phyloP scores from a whole-genome alignment of 2,113 vertebrate species.

The Stictonetta naevosa region DNA sequence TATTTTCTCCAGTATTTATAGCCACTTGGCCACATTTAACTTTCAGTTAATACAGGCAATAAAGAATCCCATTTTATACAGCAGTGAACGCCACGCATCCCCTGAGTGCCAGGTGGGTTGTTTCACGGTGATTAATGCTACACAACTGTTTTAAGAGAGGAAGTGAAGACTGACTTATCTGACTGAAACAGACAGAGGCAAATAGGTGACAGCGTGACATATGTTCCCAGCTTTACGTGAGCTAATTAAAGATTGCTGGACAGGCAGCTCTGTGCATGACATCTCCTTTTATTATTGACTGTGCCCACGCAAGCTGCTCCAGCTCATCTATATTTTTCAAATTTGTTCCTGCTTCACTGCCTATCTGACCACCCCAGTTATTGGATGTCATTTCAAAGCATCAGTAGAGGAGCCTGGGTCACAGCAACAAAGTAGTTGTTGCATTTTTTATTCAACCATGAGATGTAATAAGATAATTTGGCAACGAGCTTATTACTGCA shows the following conservation, averaged over 20 bases:
- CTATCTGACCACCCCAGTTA: neutral
- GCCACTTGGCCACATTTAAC: neutral
- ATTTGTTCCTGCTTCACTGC: neutral
- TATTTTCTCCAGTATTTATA: neutral
- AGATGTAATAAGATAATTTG: neutral
- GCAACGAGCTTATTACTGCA: neutral
- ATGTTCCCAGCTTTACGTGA: accelerated
- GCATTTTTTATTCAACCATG: neutral
- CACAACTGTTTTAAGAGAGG: neutral
- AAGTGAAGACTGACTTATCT: conserved; percentile 6
- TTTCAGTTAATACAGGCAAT: neutral
- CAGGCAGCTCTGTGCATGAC: neutral
- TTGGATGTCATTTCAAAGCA: accelerated
- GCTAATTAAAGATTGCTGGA: neutral
- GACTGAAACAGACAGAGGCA: neutral
- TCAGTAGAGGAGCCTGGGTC: neutral
- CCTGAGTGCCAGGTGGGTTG: accelerated
- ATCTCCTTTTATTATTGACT: neutral
- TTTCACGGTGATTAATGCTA: neutral
- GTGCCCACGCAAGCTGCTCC: neutral
- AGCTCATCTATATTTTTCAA: neutral
- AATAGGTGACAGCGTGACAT: neutral
- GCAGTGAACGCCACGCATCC: neutral
- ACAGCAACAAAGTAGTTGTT: neutral
- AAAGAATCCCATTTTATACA: neutral